Conservation (phyloP, 2,888 invertebrate species). For the Synergus japonicus region DNA sequence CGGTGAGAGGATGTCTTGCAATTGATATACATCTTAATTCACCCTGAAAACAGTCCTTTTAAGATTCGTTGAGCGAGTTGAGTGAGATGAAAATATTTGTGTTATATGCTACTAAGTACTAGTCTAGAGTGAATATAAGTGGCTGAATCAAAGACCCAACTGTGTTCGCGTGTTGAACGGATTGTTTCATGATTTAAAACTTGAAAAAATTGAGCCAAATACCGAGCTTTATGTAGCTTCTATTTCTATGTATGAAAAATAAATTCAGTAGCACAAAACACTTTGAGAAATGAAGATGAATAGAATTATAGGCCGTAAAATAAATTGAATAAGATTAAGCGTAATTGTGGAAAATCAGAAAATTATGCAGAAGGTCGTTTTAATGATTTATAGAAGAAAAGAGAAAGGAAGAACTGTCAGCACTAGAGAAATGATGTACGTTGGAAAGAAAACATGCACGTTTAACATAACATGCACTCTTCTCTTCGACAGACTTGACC, state of each 20-base stretch:
- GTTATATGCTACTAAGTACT: constrained; percentile 26
- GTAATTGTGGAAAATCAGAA: constrained; percentile 15
- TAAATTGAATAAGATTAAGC: background rate
- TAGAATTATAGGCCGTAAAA: background rate
- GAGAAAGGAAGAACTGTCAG: constrained; percentile 34
- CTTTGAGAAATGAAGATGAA: background rate
- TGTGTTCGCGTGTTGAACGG: constrained; percentile 16
- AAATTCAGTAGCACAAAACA: background rate
- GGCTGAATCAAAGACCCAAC: constrained; percentile 20
- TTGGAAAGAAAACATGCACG: constrained; percentile 22
- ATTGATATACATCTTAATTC: constrained; percentile 39
- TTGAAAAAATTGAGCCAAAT: background rate
- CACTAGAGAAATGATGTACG: constrained; percentile 7
- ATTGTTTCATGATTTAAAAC: constrained; percentile 21
- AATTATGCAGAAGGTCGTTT: constrained; percentile 29
- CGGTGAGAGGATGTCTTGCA: constrained; percentile 21
- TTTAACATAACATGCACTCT: constrained; percentile 11
- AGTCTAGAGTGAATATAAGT: constrained; percentile 20
- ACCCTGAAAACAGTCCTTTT: constrained; percentile 12
- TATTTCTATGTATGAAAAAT: background rate
- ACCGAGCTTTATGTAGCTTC: background rate
- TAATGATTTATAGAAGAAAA: constrained; percentile 21
- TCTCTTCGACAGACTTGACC: constrained; percentile 27
- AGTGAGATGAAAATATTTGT: constrained; percentile 40
- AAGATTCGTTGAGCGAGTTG: constrained; percentile 33